Evolutionary conservation across 2,113 vertebrate species (phyloP).

Genomic region (Mormyrus lacerda): DNA sequence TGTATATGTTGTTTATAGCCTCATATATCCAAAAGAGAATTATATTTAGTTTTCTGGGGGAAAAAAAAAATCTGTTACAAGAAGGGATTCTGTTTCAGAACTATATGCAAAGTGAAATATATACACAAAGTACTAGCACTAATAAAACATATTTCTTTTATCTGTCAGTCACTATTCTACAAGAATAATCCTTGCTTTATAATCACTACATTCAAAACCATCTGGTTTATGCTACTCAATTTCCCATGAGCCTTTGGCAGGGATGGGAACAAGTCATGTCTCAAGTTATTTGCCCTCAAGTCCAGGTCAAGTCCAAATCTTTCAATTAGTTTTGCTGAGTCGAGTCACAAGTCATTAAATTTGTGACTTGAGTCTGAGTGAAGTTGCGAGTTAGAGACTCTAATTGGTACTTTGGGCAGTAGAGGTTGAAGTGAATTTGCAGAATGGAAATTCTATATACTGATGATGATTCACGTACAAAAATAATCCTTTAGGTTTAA

Average conservation of each 20-base stretch:
- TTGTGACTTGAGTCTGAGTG: neutral
- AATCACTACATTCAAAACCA: neutral
- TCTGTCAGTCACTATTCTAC: neutral
- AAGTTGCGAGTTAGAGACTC: neutral
- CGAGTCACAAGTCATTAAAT: neutral
- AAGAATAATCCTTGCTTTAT: neutral
- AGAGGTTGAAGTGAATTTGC: neutral
- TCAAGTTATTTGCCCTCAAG: no score
- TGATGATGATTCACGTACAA: neutral
- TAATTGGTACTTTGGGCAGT: neutral
- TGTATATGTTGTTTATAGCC: neutral
- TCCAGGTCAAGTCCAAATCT: no score
- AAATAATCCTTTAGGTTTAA: neutral
- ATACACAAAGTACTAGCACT: neutral
- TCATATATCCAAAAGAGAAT: neutral
- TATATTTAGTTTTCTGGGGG: neutral
- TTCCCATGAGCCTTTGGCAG: neutral
- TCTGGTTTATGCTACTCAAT: neutral
- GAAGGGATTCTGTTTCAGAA: neutral
- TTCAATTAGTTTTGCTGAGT: no score
- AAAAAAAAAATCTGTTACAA: neutral
- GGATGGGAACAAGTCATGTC: neutral
- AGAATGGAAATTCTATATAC: neutral
- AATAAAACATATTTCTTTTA: neutral
- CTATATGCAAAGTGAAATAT: neutral